phyloP scores from a whole-genome alignment of 1,140 invertebrate genomes.

The Philotrypesis tridentata region DNA sequence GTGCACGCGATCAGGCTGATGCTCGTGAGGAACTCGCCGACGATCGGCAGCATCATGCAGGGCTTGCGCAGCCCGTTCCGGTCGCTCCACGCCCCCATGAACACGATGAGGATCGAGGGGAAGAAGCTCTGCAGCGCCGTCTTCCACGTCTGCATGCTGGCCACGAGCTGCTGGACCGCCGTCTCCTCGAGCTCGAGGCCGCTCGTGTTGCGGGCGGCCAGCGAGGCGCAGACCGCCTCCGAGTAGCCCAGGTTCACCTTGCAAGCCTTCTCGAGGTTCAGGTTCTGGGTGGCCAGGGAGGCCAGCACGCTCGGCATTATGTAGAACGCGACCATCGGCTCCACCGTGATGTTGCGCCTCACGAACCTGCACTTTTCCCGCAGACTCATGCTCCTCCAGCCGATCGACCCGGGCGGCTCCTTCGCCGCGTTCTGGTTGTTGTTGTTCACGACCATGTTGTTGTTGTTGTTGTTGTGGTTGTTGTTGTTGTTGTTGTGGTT shows the following conservation, averaged over 20 bases:
- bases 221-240: slow-evolving; percentile 81
- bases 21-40: slow-evolving; percentile 86
- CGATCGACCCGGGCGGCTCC: slow-evolving; percentile 18
- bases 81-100: slow-evolving; percentile 87
- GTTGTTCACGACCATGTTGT: background rate
- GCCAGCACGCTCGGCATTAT: slow-evolving; percentile 86
- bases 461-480: background rate
- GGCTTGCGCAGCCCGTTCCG: slow-evolving; percentile 84
- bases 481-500: too few species aligned
- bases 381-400: slow-evolving; percentile 62
- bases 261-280: slow-evolving; percentile 89
- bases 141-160: slow-evolving; percentile 86
- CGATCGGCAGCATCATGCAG: slow-evolving; percentile 87
- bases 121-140: slow-evolving; percentile 84
- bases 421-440: background rate
- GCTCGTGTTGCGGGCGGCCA: slow-evolving; percentile 80
- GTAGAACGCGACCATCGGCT: slow-evolving; percentile 85
- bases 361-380: slow-evolving; percentile 67
- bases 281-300: slow-evolving; percentile 85
- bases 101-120: slow-evolving; percentile 83
- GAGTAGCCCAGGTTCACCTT: slow-evolving; percentile 84
- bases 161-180: slow-evolving; percentile 85
- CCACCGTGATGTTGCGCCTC: slow-evolving; percentile 81
- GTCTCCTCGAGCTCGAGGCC: slow-evolving; percentile 83
- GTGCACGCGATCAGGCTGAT: slow-evolving; percentile 86